Base-by-base conservation (phyloP, 2,888 invertebrate species). In the Chrysina gloriosa region DNA sequence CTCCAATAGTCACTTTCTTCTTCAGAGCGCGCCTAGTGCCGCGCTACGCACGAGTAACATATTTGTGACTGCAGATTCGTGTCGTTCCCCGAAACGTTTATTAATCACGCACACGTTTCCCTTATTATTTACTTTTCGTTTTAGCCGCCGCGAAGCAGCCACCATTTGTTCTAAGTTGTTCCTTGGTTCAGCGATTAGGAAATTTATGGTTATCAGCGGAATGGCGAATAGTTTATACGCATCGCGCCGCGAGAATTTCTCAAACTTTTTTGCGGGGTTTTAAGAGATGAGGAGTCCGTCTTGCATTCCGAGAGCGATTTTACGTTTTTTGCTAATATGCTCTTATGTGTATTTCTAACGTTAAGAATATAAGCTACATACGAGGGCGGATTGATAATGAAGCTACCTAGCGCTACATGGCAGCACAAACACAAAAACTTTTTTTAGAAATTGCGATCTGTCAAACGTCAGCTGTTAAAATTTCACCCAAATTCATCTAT, bases 31-130 rank as follows among this genome's bases (percentile, higher is more conserved):
- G 39, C 29, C 27, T 16, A 23, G 14, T 14, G 11, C 70, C 54
- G 61, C 69, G 63, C 69, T 69, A 69, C 69, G 69, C 71, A 73
- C 73, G 71, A 76, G 77, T 77, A 74, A 76, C 76, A 74, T 74
- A 74, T 77, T 75, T 73, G 73, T 75, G 74, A 74, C 76, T 72
- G 68, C 64, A 69, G 72, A 75, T 74, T 74, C 75, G 71, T 25
- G 25, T 19, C 42, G 42, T 61, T 73, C 72, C 67, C 61, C 42
- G 56, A 72, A 74, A 74, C 71, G 74, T 75, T 72, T 75, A 77
- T 75, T 76, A 78, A 77, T 78, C 58, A 68, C 61, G 21, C 36
- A 36, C 50, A 23, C 50, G 48, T 61, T 58, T 58, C 48, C 36
- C 50, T 61, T 58, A 67, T 67, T 45, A 45, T 6, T 19, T 50